These are phyloP conservation scores for Emesis furor DNA, from an alignment of 2,888 invertebrate species.

Conservation along the genomic window DNA sequence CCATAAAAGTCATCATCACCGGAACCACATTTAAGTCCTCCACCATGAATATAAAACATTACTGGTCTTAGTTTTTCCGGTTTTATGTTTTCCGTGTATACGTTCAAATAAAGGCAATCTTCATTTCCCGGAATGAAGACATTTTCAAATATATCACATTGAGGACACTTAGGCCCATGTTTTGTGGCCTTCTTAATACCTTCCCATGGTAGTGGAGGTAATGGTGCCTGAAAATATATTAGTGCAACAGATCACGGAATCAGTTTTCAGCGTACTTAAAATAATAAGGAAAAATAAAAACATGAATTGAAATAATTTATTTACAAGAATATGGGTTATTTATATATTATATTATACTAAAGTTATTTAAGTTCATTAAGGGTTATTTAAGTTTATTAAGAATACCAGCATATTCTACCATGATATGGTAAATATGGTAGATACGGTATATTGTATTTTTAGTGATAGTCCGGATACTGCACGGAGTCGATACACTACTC, in stretches of 20 bases:
- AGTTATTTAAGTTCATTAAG: too few species aligned
- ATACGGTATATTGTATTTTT: too few species aligned
- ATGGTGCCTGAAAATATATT: slow-evolving; percentile 75
- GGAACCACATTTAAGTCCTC: slow-evolving; percentile 79
- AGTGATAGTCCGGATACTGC: too few species aligned
- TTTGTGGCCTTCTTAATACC: slow-evolving; percentile 79
- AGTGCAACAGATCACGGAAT: neutral
- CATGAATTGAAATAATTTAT: too few species aligned
- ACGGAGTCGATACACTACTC: too few species aligned
- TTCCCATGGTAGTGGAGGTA: slow-evolving; percentile 78
- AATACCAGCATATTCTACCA: too few species aligned
- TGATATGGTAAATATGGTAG: too few species aligned
- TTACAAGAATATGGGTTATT: too few species aligned
- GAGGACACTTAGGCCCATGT: slow-evolving; percentile 71
- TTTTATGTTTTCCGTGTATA: slow-evolving; percentile 79
- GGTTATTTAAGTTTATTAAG: too few species aligned
- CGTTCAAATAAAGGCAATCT: slow-evolving; percentile 83
- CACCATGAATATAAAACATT: slow-evolving; percentile 84
- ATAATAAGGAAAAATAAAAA: too few species aligned
- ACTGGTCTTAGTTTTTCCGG: slow-evolving; percentile 77
- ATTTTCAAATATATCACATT: slow-evolving; percentile 42
- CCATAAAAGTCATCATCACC: slow-evolving; percentile 80
- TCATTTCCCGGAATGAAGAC: slow-evolving; percentile 76
- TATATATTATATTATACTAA: too few species aligned
- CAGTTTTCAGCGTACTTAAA: too few species aligned